These are phyloP conservation scores for Gouania willdenowi DNA, from an alignment of 2,797 vertebrate species.

Conservation along the genomic window DNA sequence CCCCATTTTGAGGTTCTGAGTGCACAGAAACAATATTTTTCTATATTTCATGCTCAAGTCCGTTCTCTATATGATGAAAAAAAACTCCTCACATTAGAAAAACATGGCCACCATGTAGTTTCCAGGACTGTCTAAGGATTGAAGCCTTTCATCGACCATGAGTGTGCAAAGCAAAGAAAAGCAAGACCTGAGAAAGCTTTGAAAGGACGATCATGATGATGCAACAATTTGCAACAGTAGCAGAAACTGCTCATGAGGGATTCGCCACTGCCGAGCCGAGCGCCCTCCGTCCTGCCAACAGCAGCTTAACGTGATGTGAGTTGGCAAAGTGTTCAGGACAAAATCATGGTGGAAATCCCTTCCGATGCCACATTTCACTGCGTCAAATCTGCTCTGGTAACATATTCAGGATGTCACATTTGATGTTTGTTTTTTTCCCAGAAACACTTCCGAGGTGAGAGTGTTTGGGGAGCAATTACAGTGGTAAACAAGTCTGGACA, in stretches of 20 bases:
- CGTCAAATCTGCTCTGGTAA: too few species aligned
- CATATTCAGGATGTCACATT: too few species aligned
- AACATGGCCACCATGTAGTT: too few species aligned
- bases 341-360: background rate
- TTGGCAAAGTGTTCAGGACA: background rate
- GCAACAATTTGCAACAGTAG: constrained; percentile 28
- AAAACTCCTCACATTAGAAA: too few species aligned
- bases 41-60: too few species aligned
- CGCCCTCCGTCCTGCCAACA: background rate
- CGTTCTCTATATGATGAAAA: too few species aligned
- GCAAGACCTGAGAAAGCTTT: background rate
- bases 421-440: too few species aligned
- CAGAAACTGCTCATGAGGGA: background rate
- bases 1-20: too few species aligned
- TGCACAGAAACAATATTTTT: too few species aligned
- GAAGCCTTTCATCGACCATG: constrained; percentile 9
- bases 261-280: background rate
- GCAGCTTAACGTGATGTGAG: constrained; percentile 25
- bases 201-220: constrained; percentile 18
- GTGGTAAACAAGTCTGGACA: constrained; percentile 19
- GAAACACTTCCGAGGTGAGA: background rate
- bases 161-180: background rate
- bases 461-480: constrained; percentile 1
- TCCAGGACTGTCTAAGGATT: background rate
- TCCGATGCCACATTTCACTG: background rate